Evolutionary conservation across 2,113 vertebrate genomes (phyloP).

Genomic region (Albula glossodonta): DNA sequence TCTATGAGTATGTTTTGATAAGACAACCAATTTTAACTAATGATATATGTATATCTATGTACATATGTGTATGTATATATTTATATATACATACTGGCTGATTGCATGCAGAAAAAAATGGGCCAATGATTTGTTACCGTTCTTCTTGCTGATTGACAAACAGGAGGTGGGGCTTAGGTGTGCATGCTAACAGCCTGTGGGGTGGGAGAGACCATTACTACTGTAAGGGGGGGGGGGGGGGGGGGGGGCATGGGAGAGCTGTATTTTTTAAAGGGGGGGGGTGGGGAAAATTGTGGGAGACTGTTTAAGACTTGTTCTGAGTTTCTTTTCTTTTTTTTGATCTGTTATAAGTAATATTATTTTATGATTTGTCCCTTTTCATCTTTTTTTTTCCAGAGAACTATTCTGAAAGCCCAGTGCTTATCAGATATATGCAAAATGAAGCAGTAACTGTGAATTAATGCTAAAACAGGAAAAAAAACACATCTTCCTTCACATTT

Average conservation of each 20-base stretch:
- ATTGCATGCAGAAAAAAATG: constrained; percentile 60
- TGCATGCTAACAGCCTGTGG: constrained; percentile 70
- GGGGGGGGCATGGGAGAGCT: constrained; percentile 54
- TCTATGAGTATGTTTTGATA: constrained; percentile 53
- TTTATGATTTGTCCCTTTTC: constrained; percentile 60
- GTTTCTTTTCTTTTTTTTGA: constrained; percentile 36
- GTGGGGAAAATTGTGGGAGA: constrained; percentile 53
- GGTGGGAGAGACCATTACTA: constrained; percentile 63
- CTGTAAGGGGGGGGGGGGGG: constrained; percentile 55
- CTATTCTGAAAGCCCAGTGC: constrained; percentile 68
- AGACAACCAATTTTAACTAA: constrained; percentile 53
- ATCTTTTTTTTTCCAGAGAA: constrained; percentile 69
- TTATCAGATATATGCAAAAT: constrained; percentile 78
- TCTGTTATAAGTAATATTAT: constrained; percentile 39
- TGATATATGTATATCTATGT: constrained; percentile 64
- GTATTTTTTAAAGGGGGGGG: constrained; percentile 64
- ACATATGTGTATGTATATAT: constrained; percentile 56
- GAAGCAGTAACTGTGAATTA: constrained; percentile 75
- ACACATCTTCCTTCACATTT: constrained; percentile 58
- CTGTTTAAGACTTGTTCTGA: constrained; percentile 36
- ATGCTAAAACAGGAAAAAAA: constrained; percentile 51
- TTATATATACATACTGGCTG: constrained; percentile 66
- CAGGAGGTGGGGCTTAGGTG: constrained; percentile 52
- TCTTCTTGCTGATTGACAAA: constrained; percentile 38
- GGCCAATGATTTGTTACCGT: constrained; percentile 39